These are phyloP conservation scores for Aromia moschata DNA, from an alignment of 2,888 invertebrate species.

Conservation along the genomic window DNA sequence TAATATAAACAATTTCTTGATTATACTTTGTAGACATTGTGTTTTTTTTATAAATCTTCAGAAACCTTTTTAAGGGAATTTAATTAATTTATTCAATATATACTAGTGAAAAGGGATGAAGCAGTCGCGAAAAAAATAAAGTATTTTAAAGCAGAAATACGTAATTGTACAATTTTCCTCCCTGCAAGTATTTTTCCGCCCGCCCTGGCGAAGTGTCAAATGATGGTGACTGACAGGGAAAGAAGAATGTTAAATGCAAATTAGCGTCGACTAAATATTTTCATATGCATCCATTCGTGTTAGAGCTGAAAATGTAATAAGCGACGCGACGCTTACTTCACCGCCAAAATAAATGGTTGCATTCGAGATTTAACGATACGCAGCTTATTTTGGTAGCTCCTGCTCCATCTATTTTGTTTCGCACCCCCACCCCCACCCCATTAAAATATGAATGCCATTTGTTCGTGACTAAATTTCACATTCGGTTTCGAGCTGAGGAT, in stretches of 20 bases:
- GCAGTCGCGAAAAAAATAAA: too few relatives aligned
- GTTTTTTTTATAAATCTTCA: too few relatives aligned
- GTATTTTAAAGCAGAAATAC: too few relatives aligned
- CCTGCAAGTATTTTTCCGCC: too few relatives aligned
- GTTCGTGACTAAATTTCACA: constrained; percentile 4
- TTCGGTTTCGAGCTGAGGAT: not conserved
- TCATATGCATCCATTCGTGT: constrained; percentile 32
- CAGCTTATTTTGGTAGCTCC: constrained; percentile 31
- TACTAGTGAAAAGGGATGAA: too few relatives aligned
- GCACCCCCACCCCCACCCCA: constrained; percentile 14
- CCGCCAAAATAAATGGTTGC: constrained; percentile 32
- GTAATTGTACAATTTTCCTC: too few relatives aligned
- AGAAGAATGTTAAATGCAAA: constrained; percentile 34
- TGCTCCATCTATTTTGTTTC: constrained; percentile 31
- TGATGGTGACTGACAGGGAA: constrained; percentile 30
- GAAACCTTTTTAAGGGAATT: too few relatives aligned
- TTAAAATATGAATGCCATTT: constrained; percentile 24
- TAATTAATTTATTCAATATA: too few relatives aligned
- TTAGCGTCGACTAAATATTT: constrained; percentile 32
- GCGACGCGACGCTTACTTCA: constrained; percentile 32
- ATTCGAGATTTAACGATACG: constrained; percentile 36
- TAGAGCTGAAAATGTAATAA: constrained; percentile 30
- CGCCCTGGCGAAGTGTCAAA: constrained; percentile 30
- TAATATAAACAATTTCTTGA: too few relatives aligned
- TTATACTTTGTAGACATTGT: too few relatives aligned